Base-by-base conservation (phyloP, 2,797 vertebrate species). In the Onychomys leucogaster region DNA sequence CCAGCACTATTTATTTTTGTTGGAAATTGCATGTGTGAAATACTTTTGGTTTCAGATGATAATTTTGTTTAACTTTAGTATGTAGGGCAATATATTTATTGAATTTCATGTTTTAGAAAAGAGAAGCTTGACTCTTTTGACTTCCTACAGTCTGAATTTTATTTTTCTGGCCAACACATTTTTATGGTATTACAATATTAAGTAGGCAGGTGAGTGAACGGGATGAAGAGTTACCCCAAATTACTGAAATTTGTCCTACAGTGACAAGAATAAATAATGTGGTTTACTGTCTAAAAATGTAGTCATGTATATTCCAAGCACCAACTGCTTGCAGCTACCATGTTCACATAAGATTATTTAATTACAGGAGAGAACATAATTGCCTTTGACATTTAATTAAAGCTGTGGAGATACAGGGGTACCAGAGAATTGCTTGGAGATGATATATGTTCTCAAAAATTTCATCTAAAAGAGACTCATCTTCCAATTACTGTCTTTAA, bases 341-440 rank as follows among this genome's bases (percentile, higher is more conserved):
- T 88, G 90, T 88, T 93, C 61, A 80, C 88, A 96, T 90, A 96
- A 93, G 29, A 96, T 78, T 93, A 96, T 96, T 97, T 98, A 97
- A 98, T 87, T 97, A 93, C 84, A 65, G 71, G 89, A 91, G 93
- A 96, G 92, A 76, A 43, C 14, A 61, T 98, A 98, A 98, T 97
- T 98, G 93, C 92, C 95, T 97, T 98, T 98, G 97, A 98, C 98
- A 98, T 97, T 97, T 98, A 98, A 98, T 98, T 97, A 98, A 98
- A 95, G 92, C 94, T 96, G 92, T 96, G 92, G 90, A 95, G 95
- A 97, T 96, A 98, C 7, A 37, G 90, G 96, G 92, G 71, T 97
- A 97, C 87, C 87, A 96, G 93, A 94, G 95, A 78, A 97, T 80
- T 96, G 95, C 96, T 96, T 80, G 49, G 89, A 97, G 96, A 98